Evolutionary conservation across 2,888 invertebrate genomes (phyloP), one percentile per base, ranked within the genome.

Genomic region (Cremastobaeus sp.): DNA sequence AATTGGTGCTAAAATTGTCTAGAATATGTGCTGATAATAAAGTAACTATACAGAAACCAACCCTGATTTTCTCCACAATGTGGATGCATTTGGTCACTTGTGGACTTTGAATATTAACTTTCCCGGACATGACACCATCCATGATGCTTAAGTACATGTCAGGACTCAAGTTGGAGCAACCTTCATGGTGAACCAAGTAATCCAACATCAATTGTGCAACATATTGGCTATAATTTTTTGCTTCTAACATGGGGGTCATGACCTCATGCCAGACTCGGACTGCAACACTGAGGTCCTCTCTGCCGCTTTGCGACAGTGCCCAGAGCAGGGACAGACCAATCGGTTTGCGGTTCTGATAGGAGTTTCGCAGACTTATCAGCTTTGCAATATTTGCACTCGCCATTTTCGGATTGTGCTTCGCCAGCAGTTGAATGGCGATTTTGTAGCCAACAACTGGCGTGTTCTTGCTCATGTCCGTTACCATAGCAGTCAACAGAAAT

Each of bases 221-320:
- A 85, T 91, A 93, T 76, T 90, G 91, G 0, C 92, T 89, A 79
- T 93, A 94, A 82, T 90, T 92, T 83, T 92, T 93, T 85, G 93
- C 87, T 77, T 94, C 93, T 39, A 94, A 88, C 82, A 93, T 88
- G 0, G 94, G 93, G 32, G 92, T 88, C 91, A 94, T 93, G 1
- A 94, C 88, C 73, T 94, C 93, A 86, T 93, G 92, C 92, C 94
- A 95, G 9, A 92, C 92, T 89, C 91, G 92, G 43, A 94, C 88
- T 17, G 94, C 94, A 72, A 92, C 90, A 52, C 89, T 87, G 45
- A 94, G 89, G 82, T 93, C 90, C 73, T 88, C 90, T 50, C 89
- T 88, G 0, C 94, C 94, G 6, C 92, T 92, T 83, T 94, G 94
- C 0, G 93, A 93, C n/a, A 94, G 89, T 0, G 92, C 92, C 94